phyloP scores from a whole-genome alignment of 2,797 vertebrate genomes.

The Syngnathus acus region DNA sequence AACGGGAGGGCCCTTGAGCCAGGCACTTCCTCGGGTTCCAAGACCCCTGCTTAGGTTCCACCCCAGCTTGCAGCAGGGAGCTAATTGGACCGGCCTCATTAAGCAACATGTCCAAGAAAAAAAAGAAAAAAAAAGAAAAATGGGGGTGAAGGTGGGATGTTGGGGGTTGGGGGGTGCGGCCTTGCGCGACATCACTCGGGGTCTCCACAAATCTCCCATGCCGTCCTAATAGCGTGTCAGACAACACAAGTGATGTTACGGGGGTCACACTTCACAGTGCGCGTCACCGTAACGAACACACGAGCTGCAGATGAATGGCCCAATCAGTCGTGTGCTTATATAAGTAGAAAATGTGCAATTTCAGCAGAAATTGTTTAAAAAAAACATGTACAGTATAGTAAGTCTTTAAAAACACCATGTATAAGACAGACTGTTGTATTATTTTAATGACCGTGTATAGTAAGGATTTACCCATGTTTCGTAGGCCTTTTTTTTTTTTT shows the following conservation, averaged over 20 bases:
- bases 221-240: conserved; percentile 62
- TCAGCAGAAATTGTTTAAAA: background rate
- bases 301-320: conserved; percentile 48
- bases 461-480: no score
- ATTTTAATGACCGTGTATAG: no score
- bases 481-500: no score
- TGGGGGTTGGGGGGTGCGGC: background rate
- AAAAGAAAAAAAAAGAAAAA: background rate
- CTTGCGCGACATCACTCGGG: conserved; percentile 55
- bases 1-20: conserved; percentile 14
- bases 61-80: conserved; percentile 45
- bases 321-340: conserved; percentile 27
- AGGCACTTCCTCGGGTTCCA: background rate
- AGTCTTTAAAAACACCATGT: no score
- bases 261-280: conserved; percentile 59
- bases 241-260: conserved; percentile 60
- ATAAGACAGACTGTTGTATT: no score
- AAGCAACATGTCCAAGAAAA: conserved; percentile 62
- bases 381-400: no score
- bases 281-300: conserved; percentile 66
- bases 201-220: conserved; percentile 70
- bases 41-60: background rate
- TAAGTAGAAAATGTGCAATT: conserved; percentile 13
- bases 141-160: conserved; percentile 22
- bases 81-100: conserved; percentile 75